Conservation (phyloP, 2,888 invertebrate genomes). For the Zaprionus lineosus region DNA sequence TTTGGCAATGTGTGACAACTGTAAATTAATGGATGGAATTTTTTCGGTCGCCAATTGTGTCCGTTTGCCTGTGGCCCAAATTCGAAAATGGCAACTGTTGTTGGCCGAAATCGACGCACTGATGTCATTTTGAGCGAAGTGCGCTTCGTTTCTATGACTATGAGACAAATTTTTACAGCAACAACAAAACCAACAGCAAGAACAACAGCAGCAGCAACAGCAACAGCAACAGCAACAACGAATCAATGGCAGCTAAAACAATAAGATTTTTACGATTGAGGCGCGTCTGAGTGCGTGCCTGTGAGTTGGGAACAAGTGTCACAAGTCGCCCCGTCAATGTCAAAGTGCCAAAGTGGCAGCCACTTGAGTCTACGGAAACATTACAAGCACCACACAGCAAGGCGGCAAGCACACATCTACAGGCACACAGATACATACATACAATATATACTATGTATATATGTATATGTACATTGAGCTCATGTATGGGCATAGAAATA, state of each 20-base stretch:
- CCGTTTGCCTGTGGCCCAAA: slow-evolving; percentile 2
- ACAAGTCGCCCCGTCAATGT: slow-evolving; percentile 45
- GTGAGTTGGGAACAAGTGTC: slow-evolving; percentile 40
- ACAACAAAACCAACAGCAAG: no score
- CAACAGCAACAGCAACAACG: not conserved
- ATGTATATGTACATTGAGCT: no score
- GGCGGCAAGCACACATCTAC: not conserved
- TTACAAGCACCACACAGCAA: no score
- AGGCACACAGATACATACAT: not conserved
- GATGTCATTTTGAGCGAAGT: slow-evolving; percentile 51
- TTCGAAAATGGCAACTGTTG: slow-evolving; percentile 41
- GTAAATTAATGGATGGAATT: slow-evolving; percentile 57
- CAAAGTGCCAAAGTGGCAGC: slow-evolving; percentile 38
- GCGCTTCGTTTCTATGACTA: slow-evolving; percentile 8
- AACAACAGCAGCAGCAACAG: no score
- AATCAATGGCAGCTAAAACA: no score
- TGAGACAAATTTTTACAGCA: slow-evolving; percentile 3
- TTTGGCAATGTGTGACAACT: slow-evolving; percentile 53
- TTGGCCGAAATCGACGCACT: slow-evolving; percentile 52
- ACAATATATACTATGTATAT: no score
- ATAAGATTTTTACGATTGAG: slow-evolving; percentile 38
- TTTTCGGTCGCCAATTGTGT: slow-evolving; percentile 37
- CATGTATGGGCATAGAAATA: slow-evolving; percentile 28
- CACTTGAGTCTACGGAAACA: slow-evolving; percentile 25
- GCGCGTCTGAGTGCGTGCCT: slow-evolving; percentile 24